A percentile compares a stretch with the other conserved stretches of the same genome.
Evolutionary conservation across 2,797 vertebrate species (phyloP).

Genomic region (Petrocephalus sullivani): DNA sequence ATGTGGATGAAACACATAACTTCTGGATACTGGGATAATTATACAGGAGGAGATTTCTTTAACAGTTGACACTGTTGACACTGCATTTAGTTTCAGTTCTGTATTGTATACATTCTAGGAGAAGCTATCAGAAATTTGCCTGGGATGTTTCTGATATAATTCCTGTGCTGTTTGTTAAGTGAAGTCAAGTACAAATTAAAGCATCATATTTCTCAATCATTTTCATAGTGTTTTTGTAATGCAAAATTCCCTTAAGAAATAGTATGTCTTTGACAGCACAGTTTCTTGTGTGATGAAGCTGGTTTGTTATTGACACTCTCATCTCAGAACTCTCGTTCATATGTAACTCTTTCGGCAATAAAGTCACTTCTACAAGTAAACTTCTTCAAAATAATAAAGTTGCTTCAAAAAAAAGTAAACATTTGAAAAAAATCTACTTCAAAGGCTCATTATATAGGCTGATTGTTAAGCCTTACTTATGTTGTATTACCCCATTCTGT

Average conservation of each 20-base stretch:
- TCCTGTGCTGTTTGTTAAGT: background rate
- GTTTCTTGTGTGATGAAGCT: background rate
- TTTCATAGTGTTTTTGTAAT: background rate
- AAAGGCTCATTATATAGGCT: background rate
- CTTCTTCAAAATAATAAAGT: background rate
- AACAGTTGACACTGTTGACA: background rate
- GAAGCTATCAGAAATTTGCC: background rate
- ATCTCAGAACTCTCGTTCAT: background rate
- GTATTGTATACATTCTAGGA: background rate
- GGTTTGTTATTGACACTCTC: background rate
- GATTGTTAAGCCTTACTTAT: background rate
- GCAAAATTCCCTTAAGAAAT: background rate
- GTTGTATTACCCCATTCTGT: background rate
- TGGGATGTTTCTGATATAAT: background rate
- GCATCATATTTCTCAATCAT: background rate
- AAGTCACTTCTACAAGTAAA: background rate
- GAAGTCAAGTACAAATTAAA: background rate
- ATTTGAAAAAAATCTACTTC: background rate
- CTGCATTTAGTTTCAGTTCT: background rate
- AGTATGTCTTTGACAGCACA: background rate
- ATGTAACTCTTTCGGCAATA: background rate
- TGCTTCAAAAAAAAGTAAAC: background rate
- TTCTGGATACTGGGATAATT: background rate
- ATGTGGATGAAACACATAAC: background rate
- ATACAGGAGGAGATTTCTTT: background rate